Evolutionary conservation across 1,140 invertebrate genomes (phyloP), one percentile per base, ranked within the genome.

Genomic region (Tribolium madens): DNA sequence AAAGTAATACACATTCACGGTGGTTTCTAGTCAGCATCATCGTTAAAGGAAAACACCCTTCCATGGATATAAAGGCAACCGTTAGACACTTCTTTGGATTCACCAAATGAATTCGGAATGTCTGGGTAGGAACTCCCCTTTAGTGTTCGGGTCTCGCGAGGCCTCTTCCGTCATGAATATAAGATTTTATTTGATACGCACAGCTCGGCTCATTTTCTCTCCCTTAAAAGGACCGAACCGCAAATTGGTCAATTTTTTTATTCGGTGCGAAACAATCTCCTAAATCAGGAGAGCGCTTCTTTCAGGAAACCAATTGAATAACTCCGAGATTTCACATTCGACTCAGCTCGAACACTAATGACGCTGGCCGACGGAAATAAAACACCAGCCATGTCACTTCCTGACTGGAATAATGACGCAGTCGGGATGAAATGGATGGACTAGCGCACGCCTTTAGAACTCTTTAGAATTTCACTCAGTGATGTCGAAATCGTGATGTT

Each of bases 361-460:
- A 78, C 69, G 48, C 73, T 36, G 69, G 73, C 76, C 75, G 78
- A 46, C 80, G 78, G 78, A 79, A 79, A 81, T 81, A 79, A 79
- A 79, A 79, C 76, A 73, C 50, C 78, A 81, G 78, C 76, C 80
- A 81, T 73, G 78, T 81, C 80, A 81, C 78, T 81, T 81, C 80
- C 80, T 81, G 80, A 78, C 78, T 74, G 64, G 80, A 81, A 81
- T 81, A 79, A 79, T 76, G 73, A 79, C 75, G 71, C 75, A 18
- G 17, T 21, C 5, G 10, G 33, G 17, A 46, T 17, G 33, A 71
- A 71, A 72, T 52, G 50, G 70, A 72, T 14, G 70, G 50, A 71
- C 68, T 14, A 7, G 47, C 36, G 36, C 68, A 15, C 36, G 10
- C 68, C 46, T 42, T n/a, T 42, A 7, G 31, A 52, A 72, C 50